Percentiles rank a stretch among this genome's conserved stretches.
Evolutionary conservation across 2,113 vertebrate genomes (phyloP).

Genomic region (Eulemur rufifrons): DNA sequence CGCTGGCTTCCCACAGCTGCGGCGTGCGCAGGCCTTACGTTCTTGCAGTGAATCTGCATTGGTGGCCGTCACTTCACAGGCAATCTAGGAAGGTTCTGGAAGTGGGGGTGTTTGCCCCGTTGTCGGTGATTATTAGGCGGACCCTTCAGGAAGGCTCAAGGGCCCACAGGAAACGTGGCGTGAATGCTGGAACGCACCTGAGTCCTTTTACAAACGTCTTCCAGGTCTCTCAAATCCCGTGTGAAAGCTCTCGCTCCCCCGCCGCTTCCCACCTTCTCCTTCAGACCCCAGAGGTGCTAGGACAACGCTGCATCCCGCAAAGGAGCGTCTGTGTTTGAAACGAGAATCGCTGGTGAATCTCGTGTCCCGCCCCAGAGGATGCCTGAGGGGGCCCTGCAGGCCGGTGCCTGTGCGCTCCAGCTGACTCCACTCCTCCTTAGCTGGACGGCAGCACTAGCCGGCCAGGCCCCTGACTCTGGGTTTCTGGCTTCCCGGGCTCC

Average conservation of each 20-base stretch:
- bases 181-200: no score
- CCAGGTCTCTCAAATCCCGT: fast-evolving
- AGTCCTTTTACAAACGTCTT: neutral
- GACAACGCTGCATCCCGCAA: neutral
- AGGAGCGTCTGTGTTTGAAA: neutral
- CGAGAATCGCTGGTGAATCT: fast-evolving
- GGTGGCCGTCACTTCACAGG: neutral
- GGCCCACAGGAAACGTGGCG: neutral
- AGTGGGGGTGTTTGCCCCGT: neutral
- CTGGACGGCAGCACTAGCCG: fast-evolving
- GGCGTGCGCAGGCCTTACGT: neutral
- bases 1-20: neutral
- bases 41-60: neutral
- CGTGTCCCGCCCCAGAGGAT: neutral
- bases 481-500: neutral
- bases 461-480: neutral
- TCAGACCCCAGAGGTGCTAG: neutral
- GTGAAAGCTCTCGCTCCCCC: neutral
- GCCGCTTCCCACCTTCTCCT: fast-evolving
- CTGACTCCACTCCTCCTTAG: neutral
- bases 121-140: neutral
- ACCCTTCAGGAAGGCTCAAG: neutral
- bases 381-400: neutral
- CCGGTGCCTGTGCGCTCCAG: fast-evolving
- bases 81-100: neutral